Base-by-base conservation (phyloP, 2,888 invertebrate species). In the Diachrysia chrysitis region DNA sequence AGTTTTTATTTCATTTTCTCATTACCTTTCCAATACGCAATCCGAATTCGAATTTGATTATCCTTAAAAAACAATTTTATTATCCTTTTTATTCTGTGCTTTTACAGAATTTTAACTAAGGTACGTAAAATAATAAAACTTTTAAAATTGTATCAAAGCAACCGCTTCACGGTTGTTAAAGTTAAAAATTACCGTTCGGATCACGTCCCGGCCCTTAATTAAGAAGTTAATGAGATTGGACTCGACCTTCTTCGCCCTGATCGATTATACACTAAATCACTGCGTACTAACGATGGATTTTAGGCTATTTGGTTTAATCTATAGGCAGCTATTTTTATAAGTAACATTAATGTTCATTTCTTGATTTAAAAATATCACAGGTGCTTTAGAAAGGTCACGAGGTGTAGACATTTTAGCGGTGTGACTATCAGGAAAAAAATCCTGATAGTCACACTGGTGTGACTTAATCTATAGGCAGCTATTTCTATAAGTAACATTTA, bases 201-300 rank as follows among this genome's bases (percentile, higher is more conserved):
- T 90, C 93, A 93, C 93, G 93, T 92, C 73, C 77, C 73, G 85
- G 83, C 79, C 87, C 90, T 92, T 93, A 93, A 94, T 93, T 92
- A 93, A 90, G 90, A 90, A 92, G 89, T 93, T 93, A 93, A 93
- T 92, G 90, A 92, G 92, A 89, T 89, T 82, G 84, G 79, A 84
- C 74, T 79, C 87, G 88, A 88, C 90, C 89, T 89, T 83, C 81
- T 87, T 84, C 71, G 76, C 73, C 76, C 83, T 87, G 89, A 91
- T 92, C 92, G 88, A 92, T 92, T 89, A 82, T 79, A 83, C 82
- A 83, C 85, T 86, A 85, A 63, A 62, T 72, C 61, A 68, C 63
- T 76, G 46, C 51, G 55, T 64, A 85, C 88, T 88, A 85, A 84
- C 80, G 65, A 66, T 53, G 14, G 12, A 23, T 48, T 21, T 51